A percentile compares a stretch with the other conserved stretches of the same genome.
These are phyloP conservation scores for Polyergus mexicanus DNA, from an alignment of 1,140 invertebrate species.

Conservation along the genomic window DNA sequence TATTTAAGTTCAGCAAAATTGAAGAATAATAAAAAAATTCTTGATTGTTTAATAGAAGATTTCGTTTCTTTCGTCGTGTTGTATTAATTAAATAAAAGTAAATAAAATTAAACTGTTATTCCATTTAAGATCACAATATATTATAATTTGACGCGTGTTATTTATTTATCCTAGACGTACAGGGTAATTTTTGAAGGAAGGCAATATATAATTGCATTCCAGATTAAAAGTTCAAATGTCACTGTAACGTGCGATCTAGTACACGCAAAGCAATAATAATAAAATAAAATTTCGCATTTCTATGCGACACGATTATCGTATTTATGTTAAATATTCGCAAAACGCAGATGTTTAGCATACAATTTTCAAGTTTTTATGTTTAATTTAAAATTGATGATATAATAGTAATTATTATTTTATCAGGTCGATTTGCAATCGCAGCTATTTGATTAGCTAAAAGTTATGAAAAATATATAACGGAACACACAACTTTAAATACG, in stretches of 20 bases:
- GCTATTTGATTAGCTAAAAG: not conserved
- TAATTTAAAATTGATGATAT: not conserved
- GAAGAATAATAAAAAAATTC: not conserved
- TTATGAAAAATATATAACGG: not conserved
- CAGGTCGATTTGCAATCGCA: conserved; percentile 16
- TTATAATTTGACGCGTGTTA: not conserved
- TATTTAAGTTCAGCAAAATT: not conserved
- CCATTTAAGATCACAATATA: not conserved
- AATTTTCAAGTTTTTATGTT: too few relatives aligned
- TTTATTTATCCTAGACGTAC: not conserved
- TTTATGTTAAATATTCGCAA: too few relatives aligned
- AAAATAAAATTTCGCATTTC: not conserved
- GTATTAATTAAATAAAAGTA: not conserved
- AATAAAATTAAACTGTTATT: not conserved
- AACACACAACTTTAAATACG: conserved; percentile 16
- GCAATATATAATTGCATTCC: conserved; percentile 10
- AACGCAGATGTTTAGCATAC: too few relatives aligned
- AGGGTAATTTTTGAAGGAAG: not conserved
- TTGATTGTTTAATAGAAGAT: not conserved
- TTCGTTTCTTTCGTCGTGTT: not conserved
- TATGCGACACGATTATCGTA: too few relatives aligned
- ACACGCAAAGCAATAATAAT: not conserved
- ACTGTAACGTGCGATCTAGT: not conserved
- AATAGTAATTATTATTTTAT: not conserved
- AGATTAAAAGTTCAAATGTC: conserved; percentile 20